Evolutionary conservation across 2,797 vertebrate species (phyloP), one percentile per base, ranked within the genome.

Genomic region (Enteromius unitaeniatus): DNA sequence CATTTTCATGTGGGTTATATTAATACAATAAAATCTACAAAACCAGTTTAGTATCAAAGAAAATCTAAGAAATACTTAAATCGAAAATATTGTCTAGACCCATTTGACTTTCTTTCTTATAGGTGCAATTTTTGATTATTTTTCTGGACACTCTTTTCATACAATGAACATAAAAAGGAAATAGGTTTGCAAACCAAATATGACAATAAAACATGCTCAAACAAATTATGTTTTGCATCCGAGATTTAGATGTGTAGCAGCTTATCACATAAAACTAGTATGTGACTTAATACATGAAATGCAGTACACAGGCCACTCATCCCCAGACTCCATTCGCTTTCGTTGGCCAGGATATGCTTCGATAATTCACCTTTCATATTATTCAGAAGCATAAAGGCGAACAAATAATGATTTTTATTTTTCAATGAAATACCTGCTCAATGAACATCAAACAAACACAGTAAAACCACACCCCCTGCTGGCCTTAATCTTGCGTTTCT

Each of bases 391-490:
- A 47, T 19, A 10, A 28, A 4, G 17, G 45, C 1, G 45, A 5
- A 19, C 28, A 31, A 31, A 49, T 49, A 19, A 49, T 31, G 2
- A 11, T 47, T 28, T 47, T 49, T 3, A 28, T 62, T 62, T 28
- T 62, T 62, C 26, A 62, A 26, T 31, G 17, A 64, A 28, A 14
- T 62, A 14, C 13, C 58, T 62, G 23, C 13, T 62, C 14, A 28
- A 31, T 8, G 2, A 31, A 81, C 23, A 58, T 19, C n/a, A 19
- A 13, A 13, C 37, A 75, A 23, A 69, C 17, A 26, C 26, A n/a
- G 67, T 8, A 69, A 72, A 81, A 82, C 3, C 74, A 37, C 69
- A 45, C 79, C 74, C 75, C 47, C 84, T 82, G 31, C 65, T 78
- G 74, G 79, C 26, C 4, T 78, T 7, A n/a, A 6, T 9, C 42